Percentiles rank a stretch among this genome's conserved stretches.
phyloP scores from a whole-genome alignment of 2,888 invertebrate genomes.

The Drosophila anomalata region DNA sequence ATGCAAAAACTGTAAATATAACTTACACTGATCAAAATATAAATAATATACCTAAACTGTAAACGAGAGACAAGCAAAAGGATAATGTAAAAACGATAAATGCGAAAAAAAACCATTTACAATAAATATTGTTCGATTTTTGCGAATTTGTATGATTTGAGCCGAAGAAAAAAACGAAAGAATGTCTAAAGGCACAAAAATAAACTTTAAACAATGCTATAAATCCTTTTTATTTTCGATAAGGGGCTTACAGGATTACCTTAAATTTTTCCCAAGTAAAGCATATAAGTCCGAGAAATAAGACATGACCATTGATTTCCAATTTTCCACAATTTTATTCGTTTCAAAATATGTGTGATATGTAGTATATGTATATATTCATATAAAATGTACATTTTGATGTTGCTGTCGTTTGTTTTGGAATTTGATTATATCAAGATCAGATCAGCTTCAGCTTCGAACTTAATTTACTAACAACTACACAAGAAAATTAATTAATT shows the following conservation, averaged over 20 bases:
- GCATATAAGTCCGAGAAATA: neutral
- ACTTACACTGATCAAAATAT: constrained; percentile 32
- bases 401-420: constrained; percentile 40
- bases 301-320: constrained; percentile 53
- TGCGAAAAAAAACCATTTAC: constrained; percentile 10
- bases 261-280: no score
- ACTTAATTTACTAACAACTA: constrained; percentile 72
- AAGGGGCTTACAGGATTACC: neutral
- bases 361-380: constrained; percentile 31
- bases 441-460: constrained; percentile 30
- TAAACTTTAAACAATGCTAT: constrained; percentile 29
- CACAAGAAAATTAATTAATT: constrained; percentile 68
- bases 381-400: constrained; percentile 67
- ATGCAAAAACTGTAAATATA: constrained; percentile 48
- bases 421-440: constrained; percentile 42
- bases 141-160: constrained; percentile 42
- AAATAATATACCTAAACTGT: constrained; percentile 18
- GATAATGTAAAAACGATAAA: constrained; percentile 30
- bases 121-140: constrained; percentile 37
- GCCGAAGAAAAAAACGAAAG: constrained; percentile 1
- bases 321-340: constrained; percentile 79
- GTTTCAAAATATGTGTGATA: constrained; percentile 62
- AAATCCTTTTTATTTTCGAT: neutral
- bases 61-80: constrained; percentile 24
- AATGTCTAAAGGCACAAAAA: constrained; percentile 17